These are phyloP conservation scores for Cyprinodon brontotheroides DNA, from an alignment of 2,113 vertebrate species.

Conservation along the genomic window DNA sequence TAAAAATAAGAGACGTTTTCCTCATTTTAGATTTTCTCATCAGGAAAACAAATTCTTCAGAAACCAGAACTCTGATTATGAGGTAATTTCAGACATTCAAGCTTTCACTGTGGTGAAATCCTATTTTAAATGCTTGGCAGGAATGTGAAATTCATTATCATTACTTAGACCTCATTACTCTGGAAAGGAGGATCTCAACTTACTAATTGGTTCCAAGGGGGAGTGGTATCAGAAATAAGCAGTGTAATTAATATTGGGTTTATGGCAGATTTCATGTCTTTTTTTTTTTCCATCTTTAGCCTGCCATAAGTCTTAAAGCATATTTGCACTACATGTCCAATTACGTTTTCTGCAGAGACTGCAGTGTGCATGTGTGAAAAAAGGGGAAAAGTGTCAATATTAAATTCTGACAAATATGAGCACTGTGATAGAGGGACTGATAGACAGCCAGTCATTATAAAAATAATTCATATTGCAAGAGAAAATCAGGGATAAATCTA, in stretches of 20 bases:
- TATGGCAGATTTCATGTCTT: conserved; percentile 52
- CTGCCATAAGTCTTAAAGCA: conserved; percentile 51
- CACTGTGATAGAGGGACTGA: conserved; percentile 26
- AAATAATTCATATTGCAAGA: background rate
- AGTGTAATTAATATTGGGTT: conserved; percentile 73
- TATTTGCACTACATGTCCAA: conserved; percentile 61
- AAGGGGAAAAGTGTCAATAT: conserved; percentile 16
- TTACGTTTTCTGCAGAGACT: conserved; percentile 49
- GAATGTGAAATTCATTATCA: conserved; percentile 77
- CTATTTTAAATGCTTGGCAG: conserved; percentile 71
- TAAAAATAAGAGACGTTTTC: conserved; percentile 31
- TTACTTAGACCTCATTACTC: conserved; percentile 79
- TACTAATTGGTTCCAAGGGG: conserved; percentile 77
- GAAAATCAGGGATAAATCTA: conserved; percentile 1
- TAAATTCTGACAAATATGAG: conserved; percentile 30
- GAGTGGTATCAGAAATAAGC: conserved; percentile 69
- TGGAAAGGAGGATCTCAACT: conserved; percentile 75
- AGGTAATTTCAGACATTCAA: conserved; percentile 47
- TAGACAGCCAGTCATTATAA: conserved; percentile 1
- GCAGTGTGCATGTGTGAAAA: conserved; percentile 21
- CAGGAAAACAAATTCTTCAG: conserved; percentile 35
- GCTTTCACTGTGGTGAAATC: conserved; percentile 40
- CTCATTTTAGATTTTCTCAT: conserved; percentile 40
- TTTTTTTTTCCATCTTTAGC: conserved; percentile 48
- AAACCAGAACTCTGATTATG: conserved; percentile 30